Evolutionary conservation across 2,113 vertebrate genomes (phyloP), one percentile per base, ranked within the genome.

Genomic region (Sciurus niger): DNA sequence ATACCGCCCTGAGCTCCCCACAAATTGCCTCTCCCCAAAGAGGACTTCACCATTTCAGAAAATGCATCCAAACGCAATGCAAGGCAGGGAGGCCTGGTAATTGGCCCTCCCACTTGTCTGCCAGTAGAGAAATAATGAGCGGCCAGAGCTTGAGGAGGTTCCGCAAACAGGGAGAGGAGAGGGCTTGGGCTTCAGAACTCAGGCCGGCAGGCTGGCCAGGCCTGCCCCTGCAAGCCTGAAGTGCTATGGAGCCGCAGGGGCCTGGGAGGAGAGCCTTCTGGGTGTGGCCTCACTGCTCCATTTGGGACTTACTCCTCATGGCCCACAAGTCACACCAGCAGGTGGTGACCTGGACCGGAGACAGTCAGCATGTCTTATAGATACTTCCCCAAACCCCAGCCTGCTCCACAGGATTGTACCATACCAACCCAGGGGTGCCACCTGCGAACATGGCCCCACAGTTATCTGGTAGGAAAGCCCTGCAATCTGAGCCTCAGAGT

Each of bases 11-110:
- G 97, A 98, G 95, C 97, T 97, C 95, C 97, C 97, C 93, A 98
- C 98, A 98, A 98, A 99, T 98, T 98, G 98, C 96, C 95, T 98
- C 97, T 98, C 98, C 98, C 98, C 96, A 88, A 98, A 98, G 98
- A 98, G 97, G 95, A 79, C 88, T 97, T 97, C 90, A 30, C 92
- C 96, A 84, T 97, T 96, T 96, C 91, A 3, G 84, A 97, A 78
- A 90, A 65, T 1, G 60, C 95, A 96, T 97, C 97, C 94, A 95
- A 94, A 97, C 94, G 95, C 93, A 89, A 90, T 77, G 94, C 22
- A 0, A 46, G 84, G 89, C 28, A 0, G 85, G 0, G 6, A 89
- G 97, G 96, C 96, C 93, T 90, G 89, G 79, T 98, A 98, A 98
- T 98, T 98, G 98, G 98, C 91, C 97, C 96, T 96, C 90, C 34